Evolutionary conservation across 2,797 vertebrate genomes (phyloP).

Genomic region (Pseudochromis fuscus): DNA sequence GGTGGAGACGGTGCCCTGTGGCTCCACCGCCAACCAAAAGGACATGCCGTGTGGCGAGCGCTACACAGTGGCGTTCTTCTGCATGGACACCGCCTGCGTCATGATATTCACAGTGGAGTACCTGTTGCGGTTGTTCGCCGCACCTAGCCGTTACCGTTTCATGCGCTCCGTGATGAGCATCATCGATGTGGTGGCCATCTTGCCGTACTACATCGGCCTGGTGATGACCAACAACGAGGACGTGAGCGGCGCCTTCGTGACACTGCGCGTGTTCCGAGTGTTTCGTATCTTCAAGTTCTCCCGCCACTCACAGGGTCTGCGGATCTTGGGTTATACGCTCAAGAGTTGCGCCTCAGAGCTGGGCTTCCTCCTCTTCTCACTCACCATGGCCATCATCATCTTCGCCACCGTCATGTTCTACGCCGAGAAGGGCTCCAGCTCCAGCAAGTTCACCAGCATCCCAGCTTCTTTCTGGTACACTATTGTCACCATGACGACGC

Average conservation of each 20-base stretch:
- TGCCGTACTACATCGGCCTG: conserved; percentile 97
- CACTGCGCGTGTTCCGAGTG: conserved; percentile 95
- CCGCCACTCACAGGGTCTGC: conserved; percentile 96
- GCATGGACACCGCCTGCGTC: conserved; percentile 98
- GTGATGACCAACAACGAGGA: conserved; percentile 99
- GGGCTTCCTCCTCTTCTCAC: conserved; percentile 99
- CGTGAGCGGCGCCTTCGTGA: conserved; percentile 97
- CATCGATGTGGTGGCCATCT: conserved; percentile 97
- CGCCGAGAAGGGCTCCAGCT: conserved; percentile 97
- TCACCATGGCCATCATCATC: conserved; percentile 99
- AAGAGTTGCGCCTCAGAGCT: conserved; percentile 99
- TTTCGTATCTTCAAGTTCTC: conserved; percentile 99
- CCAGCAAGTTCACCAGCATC: conserved; percentile 99
- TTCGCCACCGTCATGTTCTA: conserved; percentile 99
- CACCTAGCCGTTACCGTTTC: conserved; percentile 96
- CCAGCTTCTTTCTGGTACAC: conserved; percentile 99
- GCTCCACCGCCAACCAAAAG: conserved; percentile 90
- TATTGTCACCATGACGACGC: conserved; percentile 98
- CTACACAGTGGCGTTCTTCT: conserved; percentile 96
- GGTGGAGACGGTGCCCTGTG: conserved; percentile 97
- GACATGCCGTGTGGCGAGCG: conserved; percentile 96
- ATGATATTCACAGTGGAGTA: conserved; percentile 99
- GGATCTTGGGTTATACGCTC: conserved; percentile 98
- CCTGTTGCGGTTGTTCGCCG: conserved; percentile 94
- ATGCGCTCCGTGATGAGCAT: conserved; percentile 99